Evolutionary conservation across 2,113 vertebrate genomes (phyloP), one percentile per base, ranked within the genome.

Genomic region (Heteronetta atricapilla): DNA sequence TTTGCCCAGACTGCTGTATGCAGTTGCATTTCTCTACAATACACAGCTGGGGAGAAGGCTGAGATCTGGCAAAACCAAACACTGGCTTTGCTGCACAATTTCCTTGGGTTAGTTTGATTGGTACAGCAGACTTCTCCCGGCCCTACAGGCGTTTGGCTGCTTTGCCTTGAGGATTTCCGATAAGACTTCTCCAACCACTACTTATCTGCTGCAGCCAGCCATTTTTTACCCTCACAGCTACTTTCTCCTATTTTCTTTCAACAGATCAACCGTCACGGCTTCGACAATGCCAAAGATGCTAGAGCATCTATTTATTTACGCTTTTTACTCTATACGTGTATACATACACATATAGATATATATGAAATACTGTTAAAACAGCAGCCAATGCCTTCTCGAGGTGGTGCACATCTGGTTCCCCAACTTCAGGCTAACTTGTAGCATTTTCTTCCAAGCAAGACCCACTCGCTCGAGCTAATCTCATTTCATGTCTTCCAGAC

Each of bases 141-240:
- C 94, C 92, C 95, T 73, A 13, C 60, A 91, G 89, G 52, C 42
- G 34, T 92, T 95, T 95, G 91, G 95, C 94, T 90, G 86, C 82
- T 86, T 81, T 90, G 93, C 86, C 78, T 90, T 58, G 28, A 89
- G 96, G 75, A 94, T 95, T 96, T 93, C 90, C 89, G 92, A 64
- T 74, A 67, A 88, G 86, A 86, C 83, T 93, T 96, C 93, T 93
- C 83, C 59, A 96, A 80, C 70, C 77, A 68, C 83, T 88, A 96
- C 85, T 97, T 97, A 97, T 97, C 97, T 96, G 53, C 85, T 85
- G 38, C 88, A 97, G 76, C 21, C 96, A 97, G 94, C 85, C 94
- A 92, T 91, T 63, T 84, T 46, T 62, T 59, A 80, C 55, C 73
- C 88, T 86, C 94, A 53, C 59, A 88, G 91, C 66, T 72, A 83